These are phyloP conservation scores for Pinna nobilis DNA, from an alignment of 1,140 invertebrate species.

Conservation along the genomic window DNA sequence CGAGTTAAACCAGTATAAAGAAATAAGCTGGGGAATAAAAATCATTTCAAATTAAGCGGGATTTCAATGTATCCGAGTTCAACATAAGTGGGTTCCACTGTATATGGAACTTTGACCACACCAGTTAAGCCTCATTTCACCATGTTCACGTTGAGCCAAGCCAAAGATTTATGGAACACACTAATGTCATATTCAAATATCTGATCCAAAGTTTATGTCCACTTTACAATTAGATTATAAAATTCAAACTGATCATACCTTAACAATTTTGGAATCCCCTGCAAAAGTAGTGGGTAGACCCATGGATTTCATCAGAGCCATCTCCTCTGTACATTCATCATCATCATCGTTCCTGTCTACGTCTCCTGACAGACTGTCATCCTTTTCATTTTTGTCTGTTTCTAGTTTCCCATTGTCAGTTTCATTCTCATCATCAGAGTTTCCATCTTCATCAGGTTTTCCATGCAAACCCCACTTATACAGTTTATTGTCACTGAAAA, in stretches of 20 bases:
- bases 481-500: conserved; percentile 35
- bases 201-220: too few relatives aligned
- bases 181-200: too few relatives aligned
- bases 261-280: background rate
- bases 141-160: too few relatives aligned
- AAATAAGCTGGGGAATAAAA: too few relatives aligned
- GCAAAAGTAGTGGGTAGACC: conserved; percentile 15
- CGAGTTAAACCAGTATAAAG: too few relatives aligned
- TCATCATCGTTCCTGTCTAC: conserved; percentile 22
- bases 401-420: background rate
- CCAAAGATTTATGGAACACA: too few relatives aligned
- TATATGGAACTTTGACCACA: too few relatives aligned
- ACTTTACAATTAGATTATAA: background rate
- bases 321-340: conserved; percentile 34
- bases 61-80: too few relatives aligned
- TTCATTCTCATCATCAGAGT: background rate
- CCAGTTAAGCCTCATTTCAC: too few relatives aligned
- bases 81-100: too few relatives aligned
- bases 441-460: conserved; percentile 11
- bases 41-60: too few relatives aligned
- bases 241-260: conserved; percentile 1
- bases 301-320: conserved; percentile 40
- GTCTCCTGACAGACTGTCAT: background rate
- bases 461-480: conserved; percentile 35
- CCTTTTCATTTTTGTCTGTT: conserved; percentile 16